Evolutionary conservation across 2,113 vertebrate species (phyloP), one percentile per base, ranked within the genome.

Genomic region (Mustelus asterias): DNA sequence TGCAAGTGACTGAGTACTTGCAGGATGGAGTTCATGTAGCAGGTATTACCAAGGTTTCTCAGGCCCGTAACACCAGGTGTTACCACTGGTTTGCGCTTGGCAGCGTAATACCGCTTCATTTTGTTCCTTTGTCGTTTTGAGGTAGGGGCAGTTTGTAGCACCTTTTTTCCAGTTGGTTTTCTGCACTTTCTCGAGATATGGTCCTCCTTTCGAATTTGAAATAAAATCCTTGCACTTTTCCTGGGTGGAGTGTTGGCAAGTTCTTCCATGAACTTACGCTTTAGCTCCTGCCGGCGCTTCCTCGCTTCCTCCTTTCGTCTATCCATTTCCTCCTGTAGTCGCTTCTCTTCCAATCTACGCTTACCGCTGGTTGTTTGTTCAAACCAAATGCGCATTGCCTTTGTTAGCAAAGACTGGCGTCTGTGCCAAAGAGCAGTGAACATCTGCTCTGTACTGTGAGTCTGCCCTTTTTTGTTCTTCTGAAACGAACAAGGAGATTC

Each of bases 11-110:
- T 99, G 65, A 99, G 98, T 97, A 99, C 99, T 97, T 99, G 99
- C 96, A 99, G 98, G 97, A 99, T 99, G 93, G 99, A 99, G 97
- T 99, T 99, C 99, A 99, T 99, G 96, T 99, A 99, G 96, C 99
- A 99, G 0, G 99, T 99, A 97, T 99, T 99, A 95, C 99, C 99
- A 97, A 99, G 97, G 97, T 99, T 99, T 95, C 99, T 98, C 89
- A 99, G 97, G 96, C 99, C 99, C 0, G 99, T 99, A 95, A 99
- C 99, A 0, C 99, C 99, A 0, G 99, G 99, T 8, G 99, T 98
- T 26, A 98, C 97, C 96, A 98, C 97, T 3, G 98, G 98, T 72
- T 98, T 98, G 54, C 97, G 88, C 96, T 96, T 97, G 58, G 98
- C 97, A 95, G 98, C 98, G 96, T 98, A 98, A 96, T 97, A 97